phyloP scores from a whole-genome alignment of 2,888 invertebrate species.

The Ormia ochracea region DNA sequence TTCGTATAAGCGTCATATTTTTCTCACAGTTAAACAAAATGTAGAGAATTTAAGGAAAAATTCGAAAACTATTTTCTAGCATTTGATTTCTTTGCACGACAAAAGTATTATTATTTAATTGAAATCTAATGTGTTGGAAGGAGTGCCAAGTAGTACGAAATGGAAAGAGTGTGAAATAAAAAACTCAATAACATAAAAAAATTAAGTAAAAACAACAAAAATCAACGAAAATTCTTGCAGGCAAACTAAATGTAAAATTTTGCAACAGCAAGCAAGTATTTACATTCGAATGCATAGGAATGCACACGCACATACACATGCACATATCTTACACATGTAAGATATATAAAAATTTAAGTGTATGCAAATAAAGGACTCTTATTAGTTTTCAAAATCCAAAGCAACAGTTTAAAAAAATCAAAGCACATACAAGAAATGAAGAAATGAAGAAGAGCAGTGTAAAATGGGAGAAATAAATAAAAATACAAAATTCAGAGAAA shows the following conservation, averaged over 20 bases:
- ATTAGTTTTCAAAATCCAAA: slow-evolving; percentile 12
- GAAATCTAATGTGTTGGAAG: slow-evolving; percentile 50
- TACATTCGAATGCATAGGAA: not conserved
- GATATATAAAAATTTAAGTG: too few species aligned
- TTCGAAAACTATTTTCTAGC: not conserved
- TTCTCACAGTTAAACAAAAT: too few species aligned
- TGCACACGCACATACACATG: not conserved
- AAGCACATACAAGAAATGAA: not conserved
- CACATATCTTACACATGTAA: too few species aligned
- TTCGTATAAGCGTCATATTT: too few species aligned
- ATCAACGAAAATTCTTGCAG: slow-evolving; percentile 9
- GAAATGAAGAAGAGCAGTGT: not conserved
- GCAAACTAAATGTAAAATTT: slow-evolving; percentile 30
- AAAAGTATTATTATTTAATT: too few species aligned
- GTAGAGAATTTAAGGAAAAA: too few species aligned
- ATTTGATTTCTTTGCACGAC: not conserved
- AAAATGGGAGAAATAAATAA: not conserved
- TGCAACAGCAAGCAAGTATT: slow-evolving; percentile 34
- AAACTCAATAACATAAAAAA: not conserved
- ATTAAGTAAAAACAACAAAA: slow-evolving; percentile 27
- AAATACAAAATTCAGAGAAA: slow-evolving; percentile 2
- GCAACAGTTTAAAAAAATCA: slow-evolving; percentile 48
- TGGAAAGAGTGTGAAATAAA: not conserved
- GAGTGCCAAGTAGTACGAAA: slow-evolving; percentile 38
- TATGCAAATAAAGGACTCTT: not conserved